Conservation (phyloP, 2,113 vertebrate species). For the Scalopus aquaticus region DNA sequence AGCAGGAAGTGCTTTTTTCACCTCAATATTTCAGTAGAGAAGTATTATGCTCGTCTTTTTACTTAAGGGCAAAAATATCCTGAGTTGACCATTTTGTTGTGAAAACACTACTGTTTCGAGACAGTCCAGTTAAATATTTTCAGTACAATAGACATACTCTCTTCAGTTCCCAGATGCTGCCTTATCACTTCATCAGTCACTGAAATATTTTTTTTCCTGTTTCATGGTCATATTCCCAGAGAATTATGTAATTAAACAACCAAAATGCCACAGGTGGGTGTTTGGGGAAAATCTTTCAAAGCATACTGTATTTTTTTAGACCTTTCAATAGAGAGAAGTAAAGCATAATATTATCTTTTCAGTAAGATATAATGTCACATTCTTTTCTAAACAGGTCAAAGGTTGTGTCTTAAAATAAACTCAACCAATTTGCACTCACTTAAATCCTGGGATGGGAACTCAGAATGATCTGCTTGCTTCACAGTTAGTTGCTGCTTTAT, state of each 20-base stretch:
- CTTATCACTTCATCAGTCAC: not conserved
- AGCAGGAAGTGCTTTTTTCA: not conserved
- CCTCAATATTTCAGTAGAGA: not conserved
- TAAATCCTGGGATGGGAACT: not conserved
- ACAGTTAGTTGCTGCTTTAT: not conserved
- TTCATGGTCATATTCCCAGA: not conserved
- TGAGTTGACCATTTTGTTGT: not conserved
- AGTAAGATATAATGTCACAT: conserved; percentile 21
- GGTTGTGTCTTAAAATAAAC: not conserved
- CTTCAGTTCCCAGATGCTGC: not conserved
- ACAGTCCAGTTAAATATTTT: not conserved
- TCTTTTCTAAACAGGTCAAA: not conserved
- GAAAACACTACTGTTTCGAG: not conserved
- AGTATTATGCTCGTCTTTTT: not conserved
- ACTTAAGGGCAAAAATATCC: not conserved
- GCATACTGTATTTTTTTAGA: not conserved
- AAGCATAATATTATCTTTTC: conserved; percentile 24
- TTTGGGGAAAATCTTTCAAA: not conserved
- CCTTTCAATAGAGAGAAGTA: not conserved
- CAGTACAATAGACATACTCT: not conserved
- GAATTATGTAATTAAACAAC: conserved; percentile 13
- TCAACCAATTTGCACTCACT: not conserved
- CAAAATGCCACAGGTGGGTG: not conserved
- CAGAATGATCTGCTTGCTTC: not conserved
- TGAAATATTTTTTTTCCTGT: conserved; percentile 1